phyloP scores from a whole-genome alignment of 2,113 vertebrate species.

The Chaenogobius annularis region DNA sequence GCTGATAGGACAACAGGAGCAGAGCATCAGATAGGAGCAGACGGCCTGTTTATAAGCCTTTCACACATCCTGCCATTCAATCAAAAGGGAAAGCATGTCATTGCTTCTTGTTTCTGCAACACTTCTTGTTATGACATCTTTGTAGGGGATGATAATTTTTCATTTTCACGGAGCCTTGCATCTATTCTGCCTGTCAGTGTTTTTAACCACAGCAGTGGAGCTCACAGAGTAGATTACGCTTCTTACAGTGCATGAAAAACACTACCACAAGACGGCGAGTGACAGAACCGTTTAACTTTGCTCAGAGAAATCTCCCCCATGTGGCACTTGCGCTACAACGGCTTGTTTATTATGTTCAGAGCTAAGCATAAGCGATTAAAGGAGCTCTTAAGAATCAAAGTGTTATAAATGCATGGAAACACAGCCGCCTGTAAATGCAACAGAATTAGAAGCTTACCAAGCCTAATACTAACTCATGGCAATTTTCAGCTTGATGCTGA shows the following conservation, averaged over 20 bases:
- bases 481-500: slow-evolving; percentile 98
- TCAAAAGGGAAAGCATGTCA: slow-evolving; percentile 50
- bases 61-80: slow-evolving; percentile 63
- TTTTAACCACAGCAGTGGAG: slow-evolving; percentile 82
- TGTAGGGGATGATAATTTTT: slow-evolving; percentile 67
- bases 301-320: slow-evolving; percentile 94
- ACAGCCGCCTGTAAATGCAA: slow-evolving; percentile 98
- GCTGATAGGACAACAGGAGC: slow-evolving; percentile 44
- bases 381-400: slow-evolving; percentile 97
- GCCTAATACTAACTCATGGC: slow-evolving; percentile 96
- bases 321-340: slow-evolving; percentile 93
- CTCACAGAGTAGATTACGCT: slow-evolving; percentile 86
- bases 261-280: slow-evolving; percentile 88
- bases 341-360: slow-evolving; percentile 99
- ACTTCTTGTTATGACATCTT: slow-evolving; percentile 66
- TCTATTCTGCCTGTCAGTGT: slow-evolving; percentile 81
- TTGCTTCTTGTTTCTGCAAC: slow-evolving; percentile 9
- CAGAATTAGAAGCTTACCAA: slow-evolving; percentile 98
- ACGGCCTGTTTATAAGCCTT: slow-evolving; percentile 44
- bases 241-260: slow-evolving; percentile 92
- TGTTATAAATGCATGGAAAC: slow-evolving; percentile 99
- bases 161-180: slow-evolving; percentile 64
- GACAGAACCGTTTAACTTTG: slow-evolving; percentile 96
- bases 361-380: slow-evolving; percentile 98
- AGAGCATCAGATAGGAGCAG: slow-evolving; percentile 51